Evolutionary conservation across 2,797 vertebrate genomes (phyloP).

Genomic region (Podarcis siculus): DNA sequence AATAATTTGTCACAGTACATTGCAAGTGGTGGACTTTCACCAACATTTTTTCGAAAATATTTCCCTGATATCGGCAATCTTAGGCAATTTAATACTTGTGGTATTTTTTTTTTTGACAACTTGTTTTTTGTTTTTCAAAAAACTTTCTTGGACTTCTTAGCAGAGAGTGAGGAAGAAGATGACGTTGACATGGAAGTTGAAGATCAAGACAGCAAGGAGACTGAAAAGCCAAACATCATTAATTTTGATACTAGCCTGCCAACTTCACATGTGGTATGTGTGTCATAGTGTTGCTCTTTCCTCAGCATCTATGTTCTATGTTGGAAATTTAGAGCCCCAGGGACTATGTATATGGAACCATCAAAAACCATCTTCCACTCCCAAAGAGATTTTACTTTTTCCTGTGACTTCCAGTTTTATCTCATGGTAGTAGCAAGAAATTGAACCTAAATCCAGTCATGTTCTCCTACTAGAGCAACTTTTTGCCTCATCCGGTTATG

Average conservation of each 20-base stretch:
- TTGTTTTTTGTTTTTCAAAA: neutral
- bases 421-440: neutral
- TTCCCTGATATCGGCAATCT: neutral
- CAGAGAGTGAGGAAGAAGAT: constrained; percentile 89
- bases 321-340: neutral
- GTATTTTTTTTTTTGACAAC: neutral
- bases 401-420: neutral
- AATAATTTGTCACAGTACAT: neutral
- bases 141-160: constrained; percentile 58
- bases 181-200: constrained; percentile 94
- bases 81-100: neutral
- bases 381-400: neutral
- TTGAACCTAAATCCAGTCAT: neutral
- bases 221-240: constrained; percentile 89
- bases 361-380: neutral
- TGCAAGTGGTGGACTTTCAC: neutral
- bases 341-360: neutral
- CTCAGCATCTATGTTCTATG: neutral
- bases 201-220: constrained; percentile 88
- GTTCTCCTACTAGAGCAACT: too few species aligned
- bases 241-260: constrained; percentile 98
- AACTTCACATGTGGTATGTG: constrained; percentile 92
- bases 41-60: neutral
- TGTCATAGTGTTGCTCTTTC: accelerated
- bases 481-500: neutral